Evolutionary conservation across 1,140 invertebrate genomes (phyloP), one percentile per base, ranked within the genome.

Genomic region (Cheumatopsyche charites): DNA sequence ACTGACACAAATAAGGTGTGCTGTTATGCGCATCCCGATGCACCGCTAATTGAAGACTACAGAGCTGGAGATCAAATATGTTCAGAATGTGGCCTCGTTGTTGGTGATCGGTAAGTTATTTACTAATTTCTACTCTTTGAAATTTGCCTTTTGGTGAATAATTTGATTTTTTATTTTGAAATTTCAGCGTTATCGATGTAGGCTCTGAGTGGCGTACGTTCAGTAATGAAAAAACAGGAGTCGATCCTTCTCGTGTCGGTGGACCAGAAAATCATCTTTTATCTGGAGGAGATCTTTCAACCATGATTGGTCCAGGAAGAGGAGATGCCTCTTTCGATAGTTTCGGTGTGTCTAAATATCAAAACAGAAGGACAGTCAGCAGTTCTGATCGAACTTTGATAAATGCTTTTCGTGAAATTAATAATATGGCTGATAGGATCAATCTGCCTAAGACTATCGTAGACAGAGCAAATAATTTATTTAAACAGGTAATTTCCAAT

Each of bases 161-260:
- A 15, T 19, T 61, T 61, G 11, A 61, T 19, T 4, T n/a, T 19
- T 49, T 49, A 49, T 23, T 61, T 19, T 23, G 55, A 4, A 49
- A 36, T 36, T 85, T 23, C 78, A 95, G 96, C 80, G 96, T 99
- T 0, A 97, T 99, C 76, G 98, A 99, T 87, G 98, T 99, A n/a
- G 97, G 98, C n/a, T 98, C 97, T n/a, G 98, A 99, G 84, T 99
- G 98, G 98, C 88, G 98, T 82, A 99, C 98, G 63, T 99, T 99
- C 82, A 98, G 95, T 77, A 99, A 99, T 86, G 98, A 99, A 80
- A 98, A 98, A 80, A 90, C 91, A 72, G 94, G 94, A 6, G 94
- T 94, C 1, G 98, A 99, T 87, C 97, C 97, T 21, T 98, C 95
- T 85, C 95, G 98, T 93, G 98, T 99, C 73, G 98, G 98, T 86